These are phyloP conservation scores for Lethrus apterus DNA, from an alignment of 1,140 invertebrate genomes.

Conservation along the genomic window DNA sequence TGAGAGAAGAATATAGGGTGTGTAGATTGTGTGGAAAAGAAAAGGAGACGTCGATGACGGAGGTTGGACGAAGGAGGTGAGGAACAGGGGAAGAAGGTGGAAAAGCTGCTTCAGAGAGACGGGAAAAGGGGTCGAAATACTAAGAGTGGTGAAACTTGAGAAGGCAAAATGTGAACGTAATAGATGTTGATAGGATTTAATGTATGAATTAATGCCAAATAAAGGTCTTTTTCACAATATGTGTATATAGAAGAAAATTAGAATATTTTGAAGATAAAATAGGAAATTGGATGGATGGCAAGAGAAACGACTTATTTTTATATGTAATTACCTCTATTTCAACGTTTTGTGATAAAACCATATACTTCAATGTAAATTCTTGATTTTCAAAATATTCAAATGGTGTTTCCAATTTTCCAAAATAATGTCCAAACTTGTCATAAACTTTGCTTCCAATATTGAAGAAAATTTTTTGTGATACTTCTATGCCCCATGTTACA, in stretches of 20 bases:
- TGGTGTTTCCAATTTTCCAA: conserved; percentile 21
- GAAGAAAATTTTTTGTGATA: conserved; percentile 20
- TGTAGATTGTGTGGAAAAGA: too few species aligned
- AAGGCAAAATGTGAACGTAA: too few species aligned
- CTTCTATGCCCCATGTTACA: conserved; percentile 20
- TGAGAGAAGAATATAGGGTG: too few species aligned
- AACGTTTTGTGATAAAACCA: conserved; percentile 14
- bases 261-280: too few species aligned
- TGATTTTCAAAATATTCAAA: conserved; percentile 23
- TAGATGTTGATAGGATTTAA: too few species aligned
- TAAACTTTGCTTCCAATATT: conserved; percentile 21
- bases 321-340: conserved; percentile 19
- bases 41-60: too few species aligned
- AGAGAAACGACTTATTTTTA: neutral
- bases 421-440: conserved; percentile 19
- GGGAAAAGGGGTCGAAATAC: too few species aligned
- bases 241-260: neutral
- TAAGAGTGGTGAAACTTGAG: too few species aligned
- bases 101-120: too few species aligned
- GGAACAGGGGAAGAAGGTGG: too few species aligned
- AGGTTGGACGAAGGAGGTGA: too few species aligned
- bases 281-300: too few species aligned
- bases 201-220: neutral
- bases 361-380: conserved; percentile 18
- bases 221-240: neutral